A percentile compares a stretch with the other conserved stretches of the same genome.
phyloP scores from a whole-genome alignment of 1,140 invertebrate species.

The Leptinotarsa undecemlineata region DNA sequence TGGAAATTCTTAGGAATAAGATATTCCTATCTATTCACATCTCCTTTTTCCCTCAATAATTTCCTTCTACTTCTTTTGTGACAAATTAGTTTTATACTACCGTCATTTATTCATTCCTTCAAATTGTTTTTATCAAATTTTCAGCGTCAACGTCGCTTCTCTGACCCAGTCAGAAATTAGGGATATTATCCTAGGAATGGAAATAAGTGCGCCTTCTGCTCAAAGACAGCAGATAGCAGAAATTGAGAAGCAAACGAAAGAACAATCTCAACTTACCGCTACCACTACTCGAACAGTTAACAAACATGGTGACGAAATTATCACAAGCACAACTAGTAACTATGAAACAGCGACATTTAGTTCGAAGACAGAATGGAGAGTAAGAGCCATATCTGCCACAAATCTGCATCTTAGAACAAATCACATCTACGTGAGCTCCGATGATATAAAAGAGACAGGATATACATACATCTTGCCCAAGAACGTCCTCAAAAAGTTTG shows the following conservation, averaged over 20 bases:
- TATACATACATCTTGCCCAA: slow-evolving; percentile 99
- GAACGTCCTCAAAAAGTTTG: slow-evolving; percentile 98
- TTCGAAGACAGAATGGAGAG: slow-evolving; percentile 98
- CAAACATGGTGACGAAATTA: slow-evolving; percentile 99
- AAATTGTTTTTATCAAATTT: slow-evolving; percentile 34
- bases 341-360: slow-evolving; percentile 98
- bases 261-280: slow-evolving; percentile 96
- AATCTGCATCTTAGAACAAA: slow-evolving; percentile 98
- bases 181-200: slow-evolving; percentile 99
- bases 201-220: slow-evolving; percentile 97
- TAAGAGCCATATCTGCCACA: slow-evolving; percentile 97
- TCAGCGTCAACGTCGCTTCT: slow-evolving; percentile 94
- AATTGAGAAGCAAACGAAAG: slow-evolving; percentile 99
- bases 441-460: slow-evolving; percentile 99
- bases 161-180: slow-evolving; percentile 98
- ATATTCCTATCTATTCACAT: too few species aligned
- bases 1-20: too few species aligned
- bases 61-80: too few species aligned
- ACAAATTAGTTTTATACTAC: too few species aligned
- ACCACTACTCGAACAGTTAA: slow-evolving; percentile 98
- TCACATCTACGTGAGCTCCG: slow-evolving; percentile 98
- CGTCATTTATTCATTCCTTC: too few species aligned
- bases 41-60: too few species aligned
- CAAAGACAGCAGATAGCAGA: slow-evolving; percentile 99
- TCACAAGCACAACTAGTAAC: slow-evolving; percentile 97